phyloP scores from a whole-genome alignment of 2,888 invertebrate genomes.

The Cephus pygmeus region DNA sequence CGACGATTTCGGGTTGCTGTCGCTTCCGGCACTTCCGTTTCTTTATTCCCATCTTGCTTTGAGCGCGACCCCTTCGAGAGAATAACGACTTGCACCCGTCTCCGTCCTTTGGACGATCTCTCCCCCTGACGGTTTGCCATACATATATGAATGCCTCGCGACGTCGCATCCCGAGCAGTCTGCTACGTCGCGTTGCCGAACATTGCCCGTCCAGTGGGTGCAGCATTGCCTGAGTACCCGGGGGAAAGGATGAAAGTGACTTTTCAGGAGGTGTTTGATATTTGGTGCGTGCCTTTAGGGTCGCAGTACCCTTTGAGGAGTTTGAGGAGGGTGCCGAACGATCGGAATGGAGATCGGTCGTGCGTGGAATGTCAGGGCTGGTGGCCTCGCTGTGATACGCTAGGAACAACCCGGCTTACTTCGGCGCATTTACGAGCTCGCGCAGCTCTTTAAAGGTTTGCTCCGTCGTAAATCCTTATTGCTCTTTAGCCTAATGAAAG shows the following conservation, averaged over 20 bases:
- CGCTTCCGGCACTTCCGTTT: not conserved
- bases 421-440: slow-evolving; percentile 8
- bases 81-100: slow-evolving; percentile 14
- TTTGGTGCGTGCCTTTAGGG: not conserved
- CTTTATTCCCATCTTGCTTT: not conserved
- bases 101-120: not conserved
- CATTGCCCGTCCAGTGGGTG: not conserved
- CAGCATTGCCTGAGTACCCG: not conserved
- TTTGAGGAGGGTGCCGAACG: not conserved
- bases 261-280: not conserved
- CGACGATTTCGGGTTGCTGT: not conserved
- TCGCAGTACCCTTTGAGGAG: not conserved
- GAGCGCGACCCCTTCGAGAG: slow-evolving; percentile 3
- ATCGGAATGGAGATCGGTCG: slow-evolving; percentile 25
- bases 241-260: not conserved
- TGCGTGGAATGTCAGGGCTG: slow-evolving; percentile 49
- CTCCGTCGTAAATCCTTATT: slow-evolving; percentile 27
- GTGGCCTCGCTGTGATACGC: slow-evolving; percentile 29
- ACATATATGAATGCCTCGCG: not conserved
- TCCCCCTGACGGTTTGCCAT: not conserved
- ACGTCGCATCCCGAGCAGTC: not conserved
- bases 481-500: slow-evolving; percentile 21
- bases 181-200: not conserved
- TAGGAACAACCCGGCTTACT: slow-evolving; percentile 9
- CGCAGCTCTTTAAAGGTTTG: slow-evolving; percentile 17